Percentiles rank a stretch among this genome's conserved stretches.
Evolutionary conservation across 1,140 invertebrate genomes (phyloP).

Genomic region (Zaprionus capensis): DNA sequence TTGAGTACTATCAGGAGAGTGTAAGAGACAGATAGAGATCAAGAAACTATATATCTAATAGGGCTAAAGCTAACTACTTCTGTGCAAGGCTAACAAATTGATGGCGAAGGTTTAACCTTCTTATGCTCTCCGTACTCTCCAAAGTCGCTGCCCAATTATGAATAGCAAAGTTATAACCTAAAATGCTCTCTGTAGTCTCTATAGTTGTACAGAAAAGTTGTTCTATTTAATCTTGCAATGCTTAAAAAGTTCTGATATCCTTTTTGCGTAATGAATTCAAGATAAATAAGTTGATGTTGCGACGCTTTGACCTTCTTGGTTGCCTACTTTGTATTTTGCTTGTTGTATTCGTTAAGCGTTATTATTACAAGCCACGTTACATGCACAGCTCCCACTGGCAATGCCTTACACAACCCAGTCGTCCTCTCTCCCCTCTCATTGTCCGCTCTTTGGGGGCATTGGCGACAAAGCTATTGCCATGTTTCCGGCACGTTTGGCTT

Average conservation of each 20-base stretch:
- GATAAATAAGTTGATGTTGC: background rate
- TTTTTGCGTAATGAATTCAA: background rate
- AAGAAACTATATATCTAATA: background rate
- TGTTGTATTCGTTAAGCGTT: constrained; percentile 18
- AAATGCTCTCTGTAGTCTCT: too few relatives aligned
- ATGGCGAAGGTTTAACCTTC: too few relatives aligned
- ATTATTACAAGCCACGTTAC: constrained; percentile 9
- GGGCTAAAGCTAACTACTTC: too few relatives aligned
- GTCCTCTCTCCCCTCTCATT: background rate
- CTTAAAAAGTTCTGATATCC: background rate
- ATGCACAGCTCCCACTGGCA: background rate
- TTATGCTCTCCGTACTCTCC: too few relatives aligned
- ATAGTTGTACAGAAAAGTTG: background rate
- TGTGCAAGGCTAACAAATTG: too few relatives aligned
- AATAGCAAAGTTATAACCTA: too few relatives aligned
- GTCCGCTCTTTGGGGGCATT: background rate
- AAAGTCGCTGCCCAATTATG: too few relatives aligned
- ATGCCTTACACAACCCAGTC: too few relatives aligned
- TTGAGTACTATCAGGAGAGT: too few relatives aligned
- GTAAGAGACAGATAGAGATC: too few relatives aligned
- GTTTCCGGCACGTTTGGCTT: constrained; percentile 70
- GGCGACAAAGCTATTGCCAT: constrained; percentile 53
- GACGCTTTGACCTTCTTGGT: constrained; percentile 6
- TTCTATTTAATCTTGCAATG: background rate
- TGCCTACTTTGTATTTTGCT: background rate